Evolutionary conservation across 2,113 vertebrate genomes (phyloP).

Genomic region (Sarotherodon lohbergeri): DNA sequence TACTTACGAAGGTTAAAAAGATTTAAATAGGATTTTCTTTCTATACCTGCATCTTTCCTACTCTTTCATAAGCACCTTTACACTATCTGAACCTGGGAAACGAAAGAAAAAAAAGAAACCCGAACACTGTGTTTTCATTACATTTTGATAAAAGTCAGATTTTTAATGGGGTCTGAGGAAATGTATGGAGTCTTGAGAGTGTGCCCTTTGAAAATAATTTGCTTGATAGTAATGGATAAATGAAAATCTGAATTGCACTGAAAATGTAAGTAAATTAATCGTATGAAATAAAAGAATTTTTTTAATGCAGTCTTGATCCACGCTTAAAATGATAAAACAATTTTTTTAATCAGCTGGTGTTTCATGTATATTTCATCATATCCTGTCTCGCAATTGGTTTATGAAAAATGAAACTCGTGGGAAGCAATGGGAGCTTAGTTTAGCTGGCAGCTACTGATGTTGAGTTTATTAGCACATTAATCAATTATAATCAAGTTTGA

Average conservation of each 20-base stretch:
- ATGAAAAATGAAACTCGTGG: not conserved
- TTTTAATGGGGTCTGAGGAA: not conserved
- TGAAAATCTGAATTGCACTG: not conserved
- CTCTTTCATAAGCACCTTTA: not conserved
- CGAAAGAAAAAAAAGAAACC: not conserved
- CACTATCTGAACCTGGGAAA: not conserved
- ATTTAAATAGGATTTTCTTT: not conserved
- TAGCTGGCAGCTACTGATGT: not conserved
- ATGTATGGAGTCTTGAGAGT: not conserved
- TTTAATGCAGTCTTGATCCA: not conserved
- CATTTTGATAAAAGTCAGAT: not conserved
- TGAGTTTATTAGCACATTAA: not conserved
- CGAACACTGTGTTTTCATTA: constrained; percentile 7
- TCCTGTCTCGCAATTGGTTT: not conserved
- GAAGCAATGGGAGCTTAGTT: not conserved
- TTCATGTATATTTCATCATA: not conserved
- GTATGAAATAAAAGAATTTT: not conserved
- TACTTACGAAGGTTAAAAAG: not conserved
- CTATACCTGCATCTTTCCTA: not conserved
- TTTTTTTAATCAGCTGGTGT: not conserved
- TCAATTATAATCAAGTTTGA: not conserved
- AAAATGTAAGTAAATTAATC: not conserved
- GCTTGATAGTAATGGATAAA: not conserved
- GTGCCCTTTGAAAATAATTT: not conserved
- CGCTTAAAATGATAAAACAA: not conserved